phyloP scores from a whole-genome alignment of 2,113 vertebrate species.

The Elephas maximus region DNA sequence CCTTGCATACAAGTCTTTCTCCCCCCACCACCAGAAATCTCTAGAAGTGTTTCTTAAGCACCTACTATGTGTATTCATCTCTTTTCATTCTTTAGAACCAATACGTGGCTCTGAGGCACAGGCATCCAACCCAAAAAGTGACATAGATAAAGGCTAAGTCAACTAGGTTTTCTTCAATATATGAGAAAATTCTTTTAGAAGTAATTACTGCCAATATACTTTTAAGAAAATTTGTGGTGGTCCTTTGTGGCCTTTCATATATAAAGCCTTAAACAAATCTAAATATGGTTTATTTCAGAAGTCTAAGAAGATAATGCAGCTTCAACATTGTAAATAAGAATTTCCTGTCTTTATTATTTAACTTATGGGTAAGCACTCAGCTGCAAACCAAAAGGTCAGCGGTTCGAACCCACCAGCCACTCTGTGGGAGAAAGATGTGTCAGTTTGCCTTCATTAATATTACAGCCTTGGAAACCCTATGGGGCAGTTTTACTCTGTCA shows the following conservation, averaged over 20 bases:
- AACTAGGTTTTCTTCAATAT: neutral
- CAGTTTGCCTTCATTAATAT: neutral
- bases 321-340: neutral
- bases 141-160: neutral
- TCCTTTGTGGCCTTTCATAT: neutral
- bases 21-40: neutral
- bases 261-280: slow-evolving; percentile 14
- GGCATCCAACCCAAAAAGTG: neutral
- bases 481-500: neutral
- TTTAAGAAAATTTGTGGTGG: neutral
- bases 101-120: neutral
- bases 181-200: slow-evolving; percentile 46
- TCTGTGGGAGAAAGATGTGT: neutral
- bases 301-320: neutral
- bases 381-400: neutral
- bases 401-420: neutral
- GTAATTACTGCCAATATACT: neutral
- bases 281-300: slow-evolving; percentile 14
- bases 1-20: neutral
- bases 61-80: neutral
- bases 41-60: slow-evolving; percentile 4
- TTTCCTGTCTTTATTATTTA: neutral
- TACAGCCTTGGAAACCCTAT: neutral
- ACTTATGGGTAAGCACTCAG: neutral
- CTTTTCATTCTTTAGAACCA: slow-evolving; percentile 8